Conservation (phyloP, 2,113 vertebrate species). For the Trogon surrucura region DNA sequence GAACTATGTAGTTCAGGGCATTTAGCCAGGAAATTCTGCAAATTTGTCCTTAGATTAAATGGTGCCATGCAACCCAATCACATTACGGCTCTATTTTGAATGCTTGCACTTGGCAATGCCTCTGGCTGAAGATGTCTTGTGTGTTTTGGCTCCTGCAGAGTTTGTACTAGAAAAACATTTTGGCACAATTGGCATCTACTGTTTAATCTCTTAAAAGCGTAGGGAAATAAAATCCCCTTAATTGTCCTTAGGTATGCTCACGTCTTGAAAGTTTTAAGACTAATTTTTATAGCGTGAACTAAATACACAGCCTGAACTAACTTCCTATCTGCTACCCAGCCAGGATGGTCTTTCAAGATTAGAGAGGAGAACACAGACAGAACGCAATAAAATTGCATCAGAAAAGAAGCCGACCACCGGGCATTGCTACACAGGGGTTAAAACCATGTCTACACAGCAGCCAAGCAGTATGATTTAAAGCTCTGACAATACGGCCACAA, state of each 20-base stretch:
- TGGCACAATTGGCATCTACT: slow-evolving; percentile 26
- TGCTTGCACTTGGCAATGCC: not conserved
- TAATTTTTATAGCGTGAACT: not conserved
- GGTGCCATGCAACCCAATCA: not conserved
- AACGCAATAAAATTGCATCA: not conserved
- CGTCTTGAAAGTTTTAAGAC: not conserved
- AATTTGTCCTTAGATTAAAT: slow-evolving; percentile 29
- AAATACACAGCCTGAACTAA: slow-evolving; percentile 4
- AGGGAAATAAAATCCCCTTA: slow-evolving; percentile 1
- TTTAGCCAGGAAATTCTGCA: slow-evolving; percentile 49
- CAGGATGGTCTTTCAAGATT: slow-evolving; percentile 7
- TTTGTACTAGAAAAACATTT: slow-evolving; percentile 26
- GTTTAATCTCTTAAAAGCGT: slow-evolving; percentile 5
- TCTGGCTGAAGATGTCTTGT: slow-evolving; percentile 30
- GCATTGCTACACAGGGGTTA: not conserved
- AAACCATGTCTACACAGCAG: not conserved
- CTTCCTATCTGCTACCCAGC: not conserved
- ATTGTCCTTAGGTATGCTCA: not conserved
- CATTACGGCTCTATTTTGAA: slow-evolving; percentile 19
- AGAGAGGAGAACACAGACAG: slow-evolving; percentile 17
- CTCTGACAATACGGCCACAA: not conserved
- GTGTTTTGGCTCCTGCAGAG: slow-evolving; percentile 39
- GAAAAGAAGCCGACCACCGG: not conserved
- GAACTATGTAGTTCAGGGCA: not conserved
- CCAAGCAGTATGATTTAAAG: not conserved